A percentile compares a stretch with the other conserved stretches of the same genome.
These are phyloP conservation scores for Sphaeridia pumilis DNA, from an alignment of 2,888 invertebrate genomes.

Conservation along the genomic window DNA sequence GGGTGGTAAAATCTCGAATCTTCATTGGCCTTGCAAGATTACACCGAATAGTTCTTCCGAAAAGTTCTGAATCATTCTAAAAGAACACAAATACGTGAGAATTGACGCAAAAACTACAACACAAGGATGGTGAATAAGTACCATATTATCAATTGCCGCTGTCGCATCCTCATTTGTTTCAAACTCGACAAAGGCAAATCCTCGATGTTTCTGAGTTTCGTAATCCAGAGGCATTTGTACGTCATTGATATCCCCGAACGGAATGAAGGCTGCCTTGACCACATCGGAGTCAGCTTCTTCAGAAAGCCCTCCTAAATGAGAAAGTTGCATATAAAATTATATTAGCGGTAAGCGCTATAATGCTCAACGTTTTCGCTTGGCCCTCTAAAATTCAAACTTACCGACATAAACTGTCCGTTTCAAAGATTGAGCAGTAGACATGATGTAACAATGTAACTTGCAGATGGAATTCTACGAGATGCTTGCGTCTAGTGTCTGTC, in stretches of 20 bases:
- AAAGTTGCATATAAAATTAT: background rate
- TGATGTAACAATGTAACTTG: too few relatives aligned
- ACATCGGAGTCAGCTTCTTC: constrained; percentile 96
- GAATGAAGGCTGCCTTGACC: constrained; percentile 91
- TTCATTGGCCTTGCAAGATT: constrained; percentile 95
- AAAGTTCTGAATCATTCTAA: constrained; percentile 93
- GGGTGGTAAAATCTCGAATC: constrained; percentile 86
- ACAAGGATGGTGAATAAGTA: constrained; percentile 40
- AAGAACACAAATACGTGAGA: constrained; percentile 15
- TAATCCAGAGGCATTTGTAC: constrained; percentile 97
- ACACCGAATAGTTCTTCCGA: constrained; percentile 88
- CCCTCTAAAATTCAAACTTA: constrained; percentile 35
- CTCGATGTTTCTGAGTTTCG: constrained; percentile 90
- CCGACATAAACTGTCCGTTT: constrained; percentile 73
- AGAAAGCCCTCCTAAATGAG: constrained; percentile 55
- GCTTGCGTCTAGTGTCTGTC: too few relatives aligned
- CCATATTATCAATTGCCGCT: constrained; percentile 98
- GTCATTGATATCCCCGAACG: constrained; percentile 97
- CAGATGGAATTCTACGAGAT: too few relatives aligned
- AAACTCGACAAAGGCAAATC: constrained; percentile 98
- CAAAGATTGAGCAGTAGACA: constrained; percentile 30
- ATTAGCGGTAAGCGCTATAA: background rate
- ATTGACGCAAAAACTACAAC: too few relatives aligned
- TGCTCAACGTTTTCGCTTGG: background rate
- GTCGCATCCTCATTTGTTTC: constrained; percentile 96